A percentile compares a stretch with the other conserved stretches of the same genome.
These are phyloP conservation scores for Hydriomena furcata DNA, from an alignment of 2,888 invertebrate genomes.

Conservation along the genomic window DNA sequence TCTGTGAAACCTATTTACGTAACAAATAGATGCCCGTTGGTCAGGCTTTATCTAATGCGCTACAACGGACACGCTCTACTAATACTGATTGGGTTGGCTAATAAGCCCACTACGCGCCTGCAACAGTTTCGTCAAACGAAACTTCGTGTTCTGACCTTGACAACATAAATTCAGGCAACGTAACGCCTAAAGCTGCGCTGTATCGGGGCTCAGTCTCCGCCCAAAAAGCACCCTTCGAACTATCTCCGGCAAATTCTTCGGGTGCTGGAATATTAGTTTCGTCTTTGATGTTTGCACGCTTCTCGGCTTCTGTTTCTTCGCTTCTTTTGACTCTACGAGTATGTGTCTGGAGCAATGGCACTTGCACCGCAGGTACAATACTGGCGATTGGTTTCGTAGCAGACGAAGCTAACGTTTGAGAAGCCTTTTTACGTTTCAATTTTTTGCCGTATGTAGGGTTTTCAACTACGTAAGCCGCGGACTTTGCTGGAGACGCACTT, in stretches of 20 bases:
- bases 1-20: constrained; percentile 71
- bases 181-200: constrained; percentile 85
- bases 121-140: constrained; percentile 85
- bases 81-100: constrained; percentile 64
- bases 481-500: constrained; percentile 59
- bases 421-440: constrained; percentile 70
- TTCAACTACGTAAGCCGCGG: constrained; percentile 70
- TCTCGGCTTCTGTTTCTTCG: constrained; percentile 59
- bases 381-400: constrained; percentile 52
- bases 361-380: constrained; percentile 40
- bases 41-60: constrained; percentile 63
- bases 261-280: constrained; percentile 71
- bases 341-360: constrained; percentile 30
- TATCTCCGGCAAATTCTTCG: constrained; percentile 79
- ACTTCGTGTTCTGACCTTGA: constrained; percentile 86
- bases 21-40: constrained; percentile 67
- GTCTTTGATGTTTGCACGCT: constrained; percentile 59
- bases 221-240: constrained; percentile 85
- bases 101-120: constrained; percentile 67
- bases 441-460: constrained; percentile 66
- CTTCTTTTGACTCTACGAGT: constrained; percentile 63
- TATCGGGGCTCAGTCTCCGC: constrained; percentile 87
- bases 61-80: constrained; percentile 77
- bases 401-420: constrained; percentile 49
- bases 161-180: constrained; percentile 87